Conservation (phyloP, 2,797 vertebrate genomes). For the Pseudochaenichthys georgianus region DNA sequence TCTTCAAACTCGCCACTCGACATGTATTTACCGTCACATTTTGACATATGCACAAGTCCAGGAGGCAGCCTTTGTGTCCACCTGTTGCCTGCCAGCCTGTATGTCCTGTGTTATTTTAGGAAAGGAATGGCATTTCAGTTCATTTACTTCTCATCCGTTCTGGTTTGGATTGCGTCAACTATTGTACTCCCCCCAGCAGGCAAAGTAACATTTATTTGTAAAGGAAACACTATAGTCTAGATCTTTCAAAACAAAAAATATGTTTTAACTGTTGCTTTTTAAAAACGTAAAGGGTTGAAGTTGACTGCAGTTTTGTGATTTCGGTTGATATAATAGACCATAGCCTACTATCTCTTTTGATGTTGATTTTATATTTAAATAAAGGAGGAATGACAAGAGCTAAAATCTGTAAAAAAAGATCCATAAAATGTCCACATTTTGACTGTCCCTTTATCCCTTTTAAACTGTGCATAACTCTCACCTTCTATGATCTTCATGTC, state of each 20-base stretch:
- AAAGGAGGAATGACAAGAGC: too few species aligned
- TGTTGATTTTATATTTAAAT: too few species aligned
- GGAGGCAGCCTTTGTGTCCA: constrained; percentile 83
- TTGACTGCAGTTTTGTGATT: not conserved
- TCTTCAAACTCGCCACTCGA: not conserved
- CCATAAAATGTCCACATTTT: too few species aligned
- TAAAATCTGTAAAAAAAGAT: too few species aligned
- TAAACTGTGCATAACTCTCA: not conserved
- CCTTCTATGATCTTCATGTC: not conserved
- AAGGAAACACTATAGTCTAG: not conserved
- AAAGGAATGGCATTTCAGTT: constrained; percentile 84
- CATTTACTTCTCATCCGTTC: constrained; percentile 72
- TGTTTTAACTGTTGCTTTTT: not conserved
- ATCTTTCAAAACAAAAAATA: not conserved
- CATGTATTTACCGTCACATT: constrained; percentile 10
- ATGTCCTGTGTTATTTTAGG: constrained; percentile 86
- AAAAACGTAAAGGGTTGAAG: not conserved
- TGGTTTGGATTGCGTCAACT: constrained; percentile 54
- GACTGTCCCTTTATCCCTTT: not conserved
- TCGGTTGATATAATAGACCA: too few species aligned
- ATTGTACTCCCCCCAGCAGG: constrained; percentile 50
- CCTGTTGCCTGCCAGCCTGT: constrained; percentile 81
- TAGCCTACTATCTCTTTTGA: not conserved
- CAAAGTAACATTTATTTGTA: not conserved
- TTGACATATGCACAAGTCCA: constrained; percentile 32